Evolutionary conservation across 2,888 invertebrate genomes (phyloP).

Genomic region (Drosophila rubida): DNA sequence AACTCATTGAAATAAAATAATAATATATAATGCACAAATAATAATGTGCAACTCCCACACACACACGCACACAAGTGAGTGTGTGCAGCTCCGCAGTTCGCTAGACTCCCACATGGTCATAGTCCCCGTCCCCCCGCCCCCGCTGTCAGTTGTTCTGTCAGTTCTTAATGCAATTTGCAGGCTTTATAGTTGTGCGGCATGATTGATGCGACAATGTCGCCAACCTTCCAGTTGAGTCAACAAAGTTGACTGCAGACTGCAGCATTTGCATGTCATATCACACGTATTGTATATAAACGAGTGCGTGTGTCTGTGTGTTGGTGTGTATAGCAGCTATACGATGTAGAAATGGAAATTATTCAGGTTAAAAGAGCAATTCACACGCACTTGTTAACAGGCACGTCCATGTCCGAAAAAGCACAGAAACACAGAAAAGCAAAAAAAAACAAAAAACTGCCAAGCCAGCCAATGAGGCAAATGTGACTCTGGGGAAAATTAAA

Average conservation of each 20-base stretch:
- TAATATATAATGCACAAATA: slow-evolving; percentile 10
- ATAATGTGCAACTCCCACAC: not conserved
- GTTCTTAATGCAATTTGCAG: slow-evolving; percentile 33
- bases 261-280: slow-evolving; percentile 8
- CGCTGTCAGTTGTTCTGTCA: slow-evolving; percentile 1
- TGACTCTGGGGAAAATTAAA: slow-evolving; percentile 70
- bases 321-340: not conserved
- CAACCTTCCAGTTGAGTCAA: slow-evolving; percentile 14
- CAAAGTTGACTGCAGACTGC: slow-evolving; percentile 11
- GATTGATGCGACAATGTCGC: slow-evolving; percentile 63
- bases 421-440: slow-evolving; percentile 11
- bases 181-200: slow-evolving; percentile 31
- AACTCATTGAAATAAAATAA: slow-evolving; percentile 18
- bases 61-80: no score
- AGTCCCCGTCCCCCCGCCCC: not conserved
- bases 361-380: slow-evolving; percentile 32
- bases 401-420: slow-evolving; percentile 24
- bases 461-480: slow-evolving; percentile 49
- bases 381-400: slow-evolving; percentile 50
- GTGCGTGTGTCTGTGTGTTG: no score
- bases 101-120: slow-evolving; percentile 15
- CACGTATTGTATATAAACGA: not conserved
- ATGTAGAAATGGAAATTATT: slow-evolving; percentile 1
- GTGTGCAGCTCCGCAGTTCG: not conserved
- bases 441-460: slow-evolving; percentile 30